Evolutionary conservation across 1,140 invertebrate species (phyloP).

Genomic region (Formica exsecta): DNA sequence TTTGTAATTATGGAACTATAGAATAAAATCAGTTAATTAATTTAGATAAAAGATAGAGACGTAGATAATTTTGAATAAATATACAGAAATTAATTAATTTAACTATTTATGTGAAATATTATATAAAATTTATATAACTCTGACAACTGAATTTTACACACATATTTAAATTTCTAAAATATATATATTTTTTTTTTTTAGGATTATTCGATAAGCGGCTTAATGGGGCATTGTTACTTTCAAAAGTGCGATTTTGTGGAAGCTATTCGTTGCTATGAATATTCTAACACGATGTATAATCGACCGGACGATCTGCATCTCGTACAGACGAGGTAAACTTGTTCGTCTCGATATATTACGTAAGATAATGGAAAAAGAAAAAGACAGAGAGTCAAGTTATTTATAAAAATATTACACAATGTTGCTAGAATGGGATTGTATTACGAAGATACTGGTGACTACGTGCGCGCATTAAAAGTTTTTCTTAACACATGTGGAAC

Average conservation of each 20-base stretch:
- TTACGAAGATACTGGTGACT: slow-evolving; percentile 70
- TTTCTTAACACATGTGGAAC: slow-evolving; percentile 74
- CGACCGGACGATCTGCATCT: slow-evolving; percentile 75
- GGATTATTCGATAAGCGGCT: slow-evolving; percentile 75
- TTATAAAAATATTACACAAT: neutral
- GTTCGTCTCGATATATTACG: neutral
- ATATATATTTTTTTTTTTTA: slow-evolving; percentile 25
- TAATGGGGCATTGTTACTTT: slow-evolving; percentile 75
- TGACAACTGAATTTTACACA: neutral
- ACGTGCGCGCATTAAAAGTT: slow-evolving; percentile 68
- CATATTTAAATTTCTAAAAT: neutral
- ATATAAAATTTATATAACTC: neutral
- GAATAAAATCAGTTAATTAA: neutral
- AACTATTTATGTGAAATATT: neutral
- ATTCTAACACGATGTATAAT: slow-evolving; percentile 70
- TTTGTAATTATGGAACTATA: neutral
- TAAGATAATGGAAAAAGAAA: neutral
- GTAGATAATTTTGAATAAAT: neutral
- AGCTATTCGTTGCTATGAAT: slow-evolving; percentile 73
- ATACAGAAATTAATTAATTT: slow-evolving; percentile 11
- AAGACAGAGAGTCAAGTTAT: neutral
- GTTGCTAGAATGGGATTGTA: slow-evolving; percentile 73
- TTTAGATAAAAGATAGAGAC: neutral
- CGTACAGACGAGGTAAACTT: slow-evolving; percentile 70
- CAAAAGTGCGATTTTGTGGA: slow-evolving; percentile 65